Base-by-base conservation (phyloP, 2,797 vertebrate species). In the Amniataba percoides region DNA sequence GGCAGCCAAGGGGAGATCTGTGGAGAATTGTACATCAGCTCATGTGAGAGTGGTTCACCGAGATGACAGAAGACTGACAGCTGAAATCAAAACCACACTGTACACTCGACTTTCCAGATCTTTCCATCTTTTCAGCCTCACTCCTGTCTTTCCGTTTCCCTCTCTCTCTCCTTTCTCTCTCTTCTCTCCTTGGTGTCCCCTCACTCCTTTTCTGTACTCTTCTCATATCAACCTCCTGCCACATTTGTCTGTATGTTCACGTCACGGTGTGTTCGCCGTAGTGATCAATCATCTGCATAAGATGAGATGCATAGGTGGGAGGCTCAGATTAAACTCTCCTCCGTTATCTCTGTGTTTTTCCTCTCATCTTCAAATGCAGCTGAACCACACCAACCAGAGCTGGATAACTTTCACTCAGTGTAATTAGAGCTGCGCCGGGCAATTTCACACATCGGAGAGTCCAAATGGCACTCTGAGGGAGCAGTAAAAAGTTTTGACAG, bases 21-120 rank as follows among this genome's bases (percentile, higher is more conserved):
- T 63, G 36, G 73, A 80, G 81, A 77, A 83, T 45, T 74, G 69
- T 63, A 42, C 74, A 70, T 82, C 62, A 69, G 77, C 45, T 82
- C 9, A 77, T 74, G 57, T 74, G 62, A 88, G 77, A 77, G 39
- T 25, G 52, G 83, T 83, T 78, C 56, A 66, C 23, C 0, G 10
- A 71, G 77, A 84, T 71, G 82, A 89, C 83, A 74, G 71, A 57
- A 84, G 85, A 90, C 78, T 89, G 88, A 89, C 81, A 74, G 84
- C 51, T 83, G 34, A 86, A 91, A 90, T 92, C 73, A 83, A 87
- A 92, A 90, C 81, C 89, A 83, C 56, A 36, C 73, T 6, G 0
- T 31, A 10, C 52, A 16, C 45, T 19, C 23, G 2, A 40, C 74
- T 74, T 67, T 84, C 76, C 68, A 80, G 36, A 85, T 80, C 82